Conservation (phyloP, 2,113 vertebrate genomes). For the Psammodynastes pulverulentus region DNA sequence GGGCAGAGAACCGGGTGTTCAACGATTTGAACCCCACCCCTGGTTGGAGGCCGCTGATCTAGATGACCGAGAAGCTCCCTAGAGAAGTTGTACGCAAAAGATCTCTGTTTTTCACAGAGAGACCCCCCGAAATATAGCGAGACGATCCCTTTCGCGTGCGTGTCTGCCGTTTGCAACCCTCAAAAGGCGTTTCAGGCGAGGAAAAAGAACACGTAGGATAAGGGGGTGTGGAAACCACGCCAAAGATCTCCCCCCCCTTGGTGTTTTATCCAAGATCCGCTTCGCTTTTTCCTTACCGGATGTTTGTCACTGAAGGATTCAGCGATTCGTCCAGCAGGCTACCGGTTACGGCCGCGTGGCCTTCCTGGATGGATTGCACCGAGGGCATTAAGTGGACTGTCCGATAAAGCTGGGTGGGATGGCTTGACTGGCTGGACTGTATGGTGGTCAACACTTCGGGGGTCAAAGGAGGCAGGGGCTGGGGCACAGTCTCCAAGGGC, state of each 20-base stretch:
- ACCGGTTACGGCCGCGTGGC: conserved; percentile 65
- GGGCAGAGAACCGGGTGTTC: no score
- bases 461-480: conserved; percentile 78
- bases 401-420: conserved; percentile 52
- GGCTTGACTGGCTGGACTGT: conserved; percentile 79
- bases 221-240: background rate
- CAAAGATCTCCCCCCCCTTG: background rate
- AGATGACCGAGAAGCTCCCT: no score
- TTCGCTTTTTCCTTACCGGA: conserved; percentile 61
- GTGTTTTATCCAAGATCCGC: no score
- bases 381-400: conserved; percentile 77
- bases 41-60: no score
- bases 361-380: conserved; percentile 75
- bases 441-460: conserved; percentile 87
- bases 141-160: background rate
- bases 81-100: no score
- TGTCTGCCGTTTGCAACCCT: background rate
- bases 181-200: background rate
- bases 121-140: background rate
- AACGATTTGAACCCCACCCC: no score
- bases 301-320: conserved; percentile 64
- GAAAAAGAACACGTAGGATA: background rate
- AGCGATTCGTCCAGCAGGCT: conserved; percentile 66
- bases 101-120: no score
- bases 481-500: conserved; percentile 74